Evolutionary conservation across 1,140 invertebrate species (phyloP), one percentile per base, ranked within the genome.

Genomic region (Odontomachus brunneus): DNA sequence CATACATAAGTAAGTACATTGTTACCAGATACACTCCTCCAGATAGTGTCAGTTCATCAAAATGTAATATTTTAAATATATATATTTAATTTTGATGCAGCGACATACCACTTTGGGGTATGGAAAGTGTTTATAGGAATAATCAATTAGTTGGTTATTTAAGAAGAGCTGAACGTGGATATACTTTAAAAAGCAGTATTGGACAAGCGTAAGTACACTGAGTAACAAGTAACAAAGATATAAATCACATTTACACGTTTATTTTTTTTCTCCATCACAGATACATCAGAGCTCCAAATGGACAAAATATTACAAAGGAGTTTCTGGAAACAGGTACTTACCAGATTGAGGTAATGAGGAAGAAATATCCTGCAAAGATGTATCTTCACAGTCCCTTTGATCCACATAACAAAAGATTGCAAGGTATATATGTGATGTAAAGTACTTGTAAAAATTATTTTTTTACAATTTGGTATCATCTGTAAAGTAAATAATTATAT

Each of bases 91-190:
- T 84, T 91, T 87, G 84, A 44, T 85, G 93, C 88, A 96, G 95
- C 12, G 92, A 96, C 92, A 93, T 97, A 17, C 96, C 97, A 19
- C 89, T 99, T 24, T 97, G 97, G 95, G 97, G 98, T 5, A 94
- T 97, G 81, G 98, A 99, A 95, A 96, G 96, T 0, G 96, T 99
- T 89, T 97, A 96, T 91, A 96, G 97, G 90, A 96, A 98, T 92
- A 96, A 96, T 0, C 92, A 95, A 88, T 93, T 96, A 0, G 97
- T 98, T 33, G 98, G 98, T 55, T 97, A 97, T 85, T 91, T 98
- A 15, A 94, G 97, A 75, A 94, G 97, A 90, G 97, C 97, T 1
- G 97, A 98, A 88, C 98, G 96, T 89, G 97, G 95, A 3, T 98
- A 96, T 89, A 94, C 95, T 66, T 93, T 98, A 51, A 96, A 96